Percentiles rank a stretch among this genome's conserved stretches.
phyloP scores from a whole-genome alignment of 2,888 invertebrate species.

The Phania funesta region DNA sequence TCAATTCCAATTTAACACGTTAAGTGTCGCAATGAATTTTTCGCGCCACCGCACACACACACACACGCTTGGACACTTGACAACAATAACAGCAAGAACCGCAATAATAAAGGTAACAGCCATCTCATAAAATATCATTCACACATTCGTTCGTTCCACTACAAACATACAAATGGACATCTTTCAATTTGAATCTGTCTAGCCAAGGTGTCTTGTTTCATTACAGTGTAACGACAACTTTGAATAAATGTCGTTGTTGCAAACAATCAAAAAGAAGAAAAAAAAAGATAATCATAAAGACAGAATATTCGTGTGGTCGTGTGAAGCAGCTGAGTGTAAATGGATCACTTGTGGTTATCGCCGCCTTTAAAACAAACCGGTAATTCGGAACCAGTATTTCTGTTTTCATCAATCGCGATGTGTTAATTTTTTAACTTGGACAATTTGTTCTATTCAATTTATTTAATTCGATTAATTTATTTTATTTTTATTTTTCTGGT shows the following conservation, averaged over 20 bases:
- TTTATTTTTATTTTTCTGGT: no score
- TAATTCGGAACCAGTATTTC: conserved; percentile 39
- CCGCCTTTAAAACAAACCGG: conserved; percentile 49
- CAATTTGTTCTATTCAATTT: conserved; percentile 33
- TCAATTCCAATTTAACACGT: conserved; percentile 71
- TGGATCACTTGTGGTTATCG: conserved; percentile 55
- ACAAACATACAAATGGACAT: conserved; percentile 50
- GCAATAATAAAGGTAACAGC: conserved; percentile 36
- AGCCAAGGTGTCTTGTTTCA: conserved; percentile 63
- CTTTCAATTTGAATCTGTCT: conserved; percentile 64
- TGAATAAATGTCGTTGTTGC: conserved; percentile 52
- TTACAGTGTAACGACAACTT: conserved; percentile 57
- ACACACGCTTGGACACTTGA: conserved; percentile 50
- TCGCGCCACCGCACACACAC: conserved; percentile 64
- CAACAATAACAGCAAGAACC: conserved; percentile 42
- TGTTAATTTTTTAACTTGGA: conserved; percentile 40
- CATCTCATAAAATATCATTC: conserved; percentile 28
- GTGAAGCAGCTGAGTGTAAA: conserved; percentile 52
- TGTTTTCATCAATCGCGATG: conserved; percentile 38
- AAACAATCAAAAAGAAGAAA: not conserved
- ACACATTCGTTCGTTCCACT: conserved; percentile 22
- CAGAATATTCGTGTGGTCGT: conserved; percentile 55
- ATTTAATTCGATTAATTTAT: no score
- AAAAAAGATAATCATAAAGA: conserved; percentile 8
- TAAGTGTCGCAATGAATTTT: conserved; percentile 69